Percentiles rank a stretch among this genome's conserved stretches.
These are phyloP conservation scores for Tauraco hartlaubi DNA, from an alignment of 2,797 vertebrate genomes.

Conservation along the genomic window DNA sequence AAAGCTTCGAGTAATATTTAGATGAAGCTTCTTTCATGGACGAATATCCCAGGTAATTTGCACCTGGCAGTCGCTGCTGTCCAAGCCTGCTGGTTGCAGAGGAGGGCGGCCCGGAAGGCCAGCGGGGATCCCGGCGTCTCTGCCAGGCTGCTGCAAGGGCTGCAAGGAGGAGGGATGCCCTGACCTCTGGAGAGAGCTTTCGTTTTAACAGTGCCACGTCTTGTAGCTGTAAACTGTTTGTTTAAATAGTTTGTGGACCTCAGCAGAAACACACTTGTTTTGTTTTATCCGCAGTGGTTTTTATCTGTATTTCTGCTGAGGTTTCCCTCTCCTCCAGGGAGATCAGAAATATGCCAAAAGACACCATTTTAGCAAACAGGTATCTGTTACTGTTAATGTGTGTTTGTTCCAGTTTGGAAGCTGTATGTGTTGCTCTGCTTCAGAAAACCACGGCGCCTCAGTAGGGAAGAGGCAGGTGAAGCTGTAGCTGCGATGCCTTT, in stretches of 20 bases:
- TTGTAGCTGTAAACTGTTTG: neutral
- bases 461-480: neutral
- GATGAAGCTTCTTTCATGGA: neutral
- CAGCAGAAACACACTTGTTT: neutral
- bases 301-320: neutral
- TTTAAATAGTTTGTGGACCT: neutral
- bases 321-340: neutral
- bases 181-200: neutral
- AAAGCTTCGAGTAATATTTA: neutral
- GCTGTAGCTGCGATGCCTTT: conserved; percentile 8
- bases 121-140: neutral
- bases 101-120: neutral
- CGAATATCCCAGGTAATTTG: fast-evolving
- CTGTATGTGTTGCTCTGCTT: neutral
- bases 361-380: fast-evolving
- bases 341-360: neutral
- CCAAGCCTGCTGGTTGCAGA: neutral
- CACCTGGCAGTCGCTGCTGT: neutral
- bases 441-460: neutral
- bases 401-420: neutral
- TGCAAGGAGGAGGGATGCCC: fast-evolving
- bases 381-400: neutral
- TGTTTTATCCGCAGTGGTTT: neutral
- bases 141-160: neutral
- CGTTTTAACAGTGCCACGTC: neutral